Evolutionary conservation across 2,797 vertebrate genomes (phyloP), one percentile per base, ranked within the genome.

Genomic region (Fistularia tabacaria): DNA sequence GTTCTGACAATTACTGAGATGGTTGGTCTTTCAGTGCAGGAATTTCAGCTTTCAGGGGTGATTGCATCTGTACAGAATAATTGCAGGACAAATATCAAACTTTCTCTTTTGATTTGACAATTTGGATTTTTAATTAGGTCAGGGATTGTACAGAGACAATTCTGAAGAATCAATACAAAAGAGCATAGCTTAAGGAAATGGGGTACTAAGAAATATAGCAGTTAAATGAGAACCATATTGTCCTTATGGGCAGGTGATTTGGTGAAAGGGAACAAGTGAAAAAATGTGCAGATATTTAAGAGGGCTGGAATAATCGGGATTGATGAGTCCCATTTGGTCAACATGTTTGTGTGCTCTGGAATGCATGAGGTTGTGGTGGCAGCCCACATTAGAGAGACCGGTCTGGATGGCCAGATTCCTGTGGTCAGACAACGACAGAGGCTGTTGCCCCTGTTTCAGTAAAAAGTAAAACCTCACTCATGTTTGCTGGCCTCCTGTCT

Each of bases 281-380:
- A 88, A 85, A 85, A 79, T 88, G 83, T 56, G 61, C 57, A 70
- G 75, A 80, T 80, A 86, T 86, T 87, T 88, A 83, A 83, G 71
- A 81, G 73, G 76, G 82, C 85, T 62, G 81, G 86, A 85, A 86
- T 79, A 76, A 82, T 87, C 76, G 71, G 80, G 77, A 89, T 85
- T 89, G 90, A 89, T 88, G 88, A 87, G 82, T 89, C 83, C 71
- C 79, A 73, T 87, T 89, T 84, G 89, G 87, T 90, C 87, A 90
- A 91, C 86, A 87, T 92, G 89, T 91, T 91, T 91, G 87, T 89
- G 88, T 72, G 81, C 83, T 82, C 61, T 77, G 89, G 91, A 92
- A 92, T 90, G 87, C 73, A 75, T 84, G 81, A 82, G 85, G 85
- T 88, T 88, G 86, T 75, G 85, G 86, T 68, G 63, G 73, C 47